A percentile compares a stretch with the other conserved stretches of the same genome.
Evolutionary conservation across 2,888 invertebrate genomes (phyloP).

Genomic region (Lochmaea crataegi): DNA sequence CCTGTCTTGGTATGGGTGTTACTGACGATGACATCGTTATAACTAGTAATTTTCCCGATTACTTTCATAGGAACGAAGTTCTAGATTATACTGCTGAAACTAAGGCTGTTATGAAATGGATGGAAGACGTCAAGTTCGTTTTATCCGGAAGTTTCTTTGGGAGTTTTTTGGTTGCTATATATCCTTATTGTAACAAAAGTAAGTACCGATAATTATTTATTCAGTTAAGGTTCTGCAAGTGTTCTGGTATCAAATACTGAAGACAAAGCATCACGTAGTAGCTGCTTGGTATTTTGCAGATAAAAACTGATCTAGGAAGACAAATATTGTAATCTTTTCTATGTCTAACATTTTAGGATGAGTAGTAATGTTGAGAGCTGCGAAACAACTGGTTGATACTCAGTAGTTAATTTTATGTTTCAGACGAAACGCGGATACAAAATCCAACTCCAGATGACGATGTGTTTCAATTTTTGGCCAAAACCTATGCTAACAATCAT

Average conservation of each 20-base stretch:
- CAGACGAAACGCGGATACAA: constrained; percentile 50
- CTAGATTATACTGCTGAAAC: constrained; percentile 69
- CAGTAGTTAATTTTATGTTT: not conserved
- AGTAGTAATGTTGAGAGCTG: too few relatives aligned
- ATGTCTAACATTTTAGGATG: too few relatives aligned
- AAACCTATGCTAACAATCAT: constrained; percentile 70
- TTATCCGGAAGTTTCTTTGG: constrained; percentile 75
- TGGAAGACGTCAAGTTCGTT: constrained; percentile 69
- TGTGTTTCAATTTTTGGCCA: constrained; percentile 71
- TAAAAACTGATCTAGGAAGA: too few relatives aligned
- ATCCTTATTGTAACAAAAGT: constrained; percentile 70
- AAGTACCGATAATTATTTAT: constrained; percentile 45
- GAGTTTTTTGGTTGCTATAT: constrained; percentile 76
- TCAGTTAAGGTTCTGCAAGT: too few relatives aligned
- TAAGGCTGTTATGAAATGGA: constrained; percentile 71
- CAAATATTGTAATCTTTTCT: too few relatives aligned
- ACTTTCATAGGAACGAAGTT: constrained; percentile 62
- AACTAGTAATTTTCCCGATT: constrained; percentile 76
- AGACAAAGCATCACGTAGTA: too few relatives aligned
- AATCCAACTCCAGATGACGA: constrained; percentile 75
- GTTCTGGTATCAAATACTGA: too few relatives aligned
- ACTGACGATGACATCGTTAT: constrained; percentile 56
- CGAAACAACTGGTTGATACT: too few relatives aligned
- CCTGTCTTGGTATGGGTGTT: constrained; percentile 51
- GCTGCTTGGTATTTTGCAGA: too few relatives aligned